These are phyloP conservation scores for Lasaia peninsularis DNA, from an alignment of 1,140 invertebrate species.

Conservation along the genomic window DNA sequence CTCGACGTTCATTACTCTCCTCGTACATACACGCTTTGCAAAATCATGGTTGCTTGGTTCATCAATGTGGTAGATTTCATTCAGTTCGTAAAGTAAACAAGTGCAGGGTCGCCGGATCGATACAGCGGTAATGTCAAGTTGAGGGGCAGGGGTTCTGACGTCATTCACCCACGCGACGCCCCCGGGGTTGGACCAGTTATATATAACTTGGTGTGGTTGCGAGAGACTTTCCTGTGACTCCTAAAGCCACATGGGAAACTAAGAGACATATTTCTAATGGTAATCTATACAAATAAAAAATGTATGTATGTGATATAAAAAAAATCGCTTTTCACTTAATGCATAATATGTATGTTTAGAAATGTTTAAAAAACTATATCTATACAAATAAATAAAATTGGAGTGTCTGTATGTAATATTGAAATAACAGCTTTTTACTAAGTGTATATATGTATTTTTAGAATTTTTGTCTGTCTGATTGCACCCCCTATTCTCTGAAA, in stretches of 20 bases:
- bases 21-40: not conserved
- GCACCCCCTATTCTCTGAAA: too few relatives aligned
- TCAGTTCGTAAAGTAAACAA: constrained; percentile 44
- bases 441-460: too few relatives aligned
- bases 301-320: too few relatives aligned
- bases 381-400: too few relatives aligned
- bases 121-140: constrained; percentile 58
- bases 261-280: too few relatives aligned
- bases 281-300: not conserved
- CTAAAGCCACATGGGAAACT: not conserved
- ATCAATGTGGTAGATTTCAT: constrained; percentile 30
- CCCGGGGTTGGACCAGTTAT: constrained; percentile 1
- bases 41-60: not conserved
- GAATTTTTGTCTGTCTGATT: too few relatives aligned
- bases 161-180: constrained; percentile 47
- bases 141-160: constrained; percentile 42
- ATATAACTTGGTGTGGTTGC: not conserved
- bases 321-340: too few relatives aligned
- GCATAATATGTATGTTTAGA: too few relatives aligned
- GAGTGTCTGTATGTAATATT: too few relatives aligned
- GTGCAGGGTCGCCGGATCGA: constrained; percentile 41
- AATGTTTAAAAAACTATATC: too few relatives aligned
- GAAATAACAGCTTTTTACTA: too few relatives aligned
- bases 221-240: not conserved
- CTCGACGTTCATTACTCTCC: not conserved